Base-by-base conservation (phyloP, 2,797 vertebrate genomes). In the Gallinago stenura region DNA sequence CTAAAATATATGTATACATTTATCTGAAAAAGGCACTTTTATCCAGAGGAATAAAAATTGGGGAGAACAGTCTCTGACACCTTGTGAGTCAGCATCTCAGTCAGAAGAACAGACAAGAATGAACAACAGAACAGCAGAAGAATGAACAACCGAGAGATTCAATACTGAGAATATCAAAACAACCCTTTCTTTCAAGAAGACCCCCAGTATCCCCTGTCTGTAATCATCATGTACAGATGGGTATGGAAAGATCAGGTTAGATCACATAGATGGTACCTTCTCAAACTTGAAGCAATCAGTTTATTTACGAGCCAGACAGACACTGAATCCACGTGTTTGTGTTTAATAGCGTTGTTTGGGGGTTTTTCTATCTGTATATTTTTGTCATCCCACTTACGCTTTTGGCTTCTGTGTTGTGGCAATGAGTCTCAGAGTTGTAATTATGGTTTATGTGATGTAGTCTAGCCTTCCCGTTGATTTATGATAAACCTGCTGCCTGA, bases 351-450 rank as follows among this genome's bases (percentile, higher is more conserved):
- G 0, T 54, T 56, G 68, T 69, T 76, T 65, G 72, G 54, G 64
- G 5, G 84, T 72, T 81, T 60, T 70, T 70, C 69, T 80, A 25
- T 35, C 58, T 86, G 30, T 82, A 21, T 76, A 50, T 78, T 94
- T 91, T 86, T 95, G 86, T 95, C 88, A 73, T 90, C 51, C 22
- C 80, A 33, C 73, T 61, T 75, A 26, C 0, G 2, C 77, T 87
- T 83, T 28, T 54, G 83, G 69, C 90, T 94, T 95, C 53, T 4
- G 0, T 86, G 77, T 93, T 90, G 88, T 96, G 73, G 58, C 77
- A 48, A 0, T 22, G 30, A 95, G 73, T 87, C 41, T 95, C 54
- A 30, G 37, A 28, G 50, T 7, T 86, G 43, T 54, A 65, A 24
- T 45, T 50, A 46, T 14, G 54, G 50, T 81, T 82, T 78, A 19